Conservation (phyloP, 1,140 invertebrate genomes). For the Drosophila nikananu region DNA sequence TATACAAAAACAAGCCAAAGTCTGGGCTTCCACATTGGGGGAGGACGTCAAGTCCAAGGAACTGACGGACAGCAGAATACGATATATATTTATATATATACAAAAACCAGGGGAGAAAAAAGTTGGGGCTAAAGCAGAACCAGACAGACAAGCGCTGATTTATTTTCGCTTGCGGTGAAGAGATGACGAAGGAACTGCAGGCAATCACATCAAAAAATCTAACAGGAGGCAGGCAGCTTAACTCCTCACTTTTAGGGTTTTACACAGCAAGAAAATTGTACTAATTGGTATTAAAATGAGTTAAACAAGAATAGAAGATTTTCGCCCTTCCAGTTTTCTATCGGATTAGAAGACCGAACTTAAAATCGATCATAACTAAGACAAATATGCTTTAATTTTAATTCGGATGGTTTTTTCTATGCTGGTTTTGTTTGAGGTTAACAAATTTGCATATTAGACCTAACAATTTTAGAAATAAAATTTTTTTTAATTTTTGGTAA, state of each 20-base stretch:
- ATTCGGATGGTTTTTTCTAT: too few species aligned
- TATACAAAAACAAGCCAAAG: slow-evolving; percentile 63
- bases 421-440: too few species aligned
- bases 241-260: background rate
- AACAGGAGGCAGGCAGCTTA: slow-evolving; percentile 26
- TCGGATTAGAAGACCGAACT: too few species aligned
- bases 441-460: too few species aligned
- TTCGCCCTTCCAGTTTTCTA: too few species aligned
- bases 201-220: slow-evolving; percentile 67
- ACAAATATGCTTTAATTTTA: too few species aligned
- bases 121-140: slow-evolving; percentile 8
- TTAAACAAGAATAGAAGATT: background rate
- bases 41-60: slow-evolving; percentile 13
- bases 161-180: slow-evolving; percentile 72
- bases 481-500: too few species aligned
- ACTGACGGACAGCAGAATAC: slow-evolving; percentile 61
- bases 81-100: slow-evolving; percentile 13
- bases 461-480: too few species aligned
- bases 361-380: too few species aligned
- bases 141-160: slow-evolving; percentile 79
- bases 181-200: slow-evolving; percentile 73
- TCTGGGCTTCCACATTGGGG: slow-evolving; percentile 11
- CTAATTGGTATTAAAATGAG: background rate
- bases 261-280: background rate
- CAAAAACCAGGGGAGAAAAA: slow-evolving; percentile 11